Evolutionary conservation across 2,113 vertebrate species (phyloP).

Genomic region (Psittacus erithacus): DNA sequence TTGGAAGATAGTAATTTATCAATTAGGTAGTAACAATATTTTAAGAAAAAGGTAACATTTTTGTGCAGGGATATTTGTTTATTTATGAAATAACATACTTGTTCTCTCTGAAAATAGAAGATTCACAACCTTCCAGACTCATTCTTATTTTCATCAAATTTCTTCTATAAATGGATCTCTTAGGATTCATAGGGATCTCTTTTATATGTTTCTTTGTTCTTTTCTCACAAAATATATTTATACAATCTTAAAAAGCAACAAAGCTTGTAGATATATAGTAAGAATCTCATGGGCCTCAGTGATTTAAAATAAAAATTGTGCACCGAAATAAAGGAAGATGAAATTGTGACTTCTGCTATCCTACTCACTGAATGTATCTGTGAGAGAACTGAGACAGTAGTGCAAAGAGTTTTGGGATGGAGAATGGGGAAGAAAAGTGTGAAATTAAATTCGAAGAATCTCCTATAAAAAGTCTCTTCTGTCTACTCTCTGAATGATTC

Average conservation of each 20-base stretch:
- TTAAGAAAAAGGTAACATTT: neutral
- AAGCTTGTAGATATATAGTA: neutral
- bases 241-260: neutral
- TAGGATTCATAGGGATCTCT: neutral
- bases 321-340: neutral
- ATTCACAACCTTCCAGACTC: neutral
- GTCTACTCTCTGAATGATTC: neutral
- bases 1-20: neutral
- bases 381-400: neutral
- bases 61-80: neutral
- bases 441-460: neutral
- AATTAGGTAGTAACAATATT: neutral
- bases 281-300: neutral
- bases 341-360: neutral
- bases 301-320: neutral
- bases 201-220: neutral
- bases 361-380: neutral
- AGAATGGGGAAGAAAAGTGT: neutral
- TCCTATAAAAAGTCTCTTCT: neutral
- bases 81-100: neutral
- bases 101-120: neutral
- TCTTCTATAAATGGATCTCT: neutral
- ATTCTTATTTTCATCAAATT: neutral
- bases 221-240: neutral
- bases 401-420: neutral